Evolutionary conservation across 2,888 invertebrate genomes (phyloP), one percentile per base, ranked within the genome.

Genomic region (Leistus spinibarbis): DNA sequence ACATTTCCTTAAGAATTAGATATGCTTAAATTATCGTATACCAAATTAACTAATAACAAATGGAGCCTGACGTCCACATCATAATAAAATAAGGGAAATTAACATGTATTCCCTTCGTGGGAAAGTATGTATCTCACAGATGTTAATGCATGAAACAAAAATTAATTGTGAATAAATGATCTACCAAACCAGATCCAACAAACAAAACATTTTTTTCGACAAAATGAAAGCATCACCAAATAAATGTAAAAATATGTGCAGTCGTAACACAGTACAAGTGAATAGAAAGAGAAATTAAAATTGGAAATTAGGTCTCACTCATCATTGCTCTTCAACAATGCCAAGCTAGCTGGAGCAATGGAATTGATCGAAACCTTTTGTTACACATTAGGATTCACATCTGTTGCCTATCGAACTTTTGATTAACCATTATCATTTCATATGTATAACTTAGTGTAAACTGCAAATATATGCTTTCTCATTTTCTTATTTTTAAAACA

Each of bases 201-300:
- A 40, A 40, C 40, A 40, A 40, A 40, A 40, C 40, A 40, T 40
- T 40, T 40, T 40, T 40, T 40, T 10, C 40, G 40, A 40, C 13
- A 40, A 40, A 40, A 40, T 40, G 40, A 40, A 40, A 40, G 40
- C 40, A 40, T 40, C 24, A 24, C 7, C 40, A 7, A 0, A 40
- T 40, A 2, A 40, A 40, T 10, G 7, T 40, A 13, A 10, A 13
- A 40, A 40, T 40, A 40, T 10, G 5, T 40, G 40, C 40, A 40
- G 40, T 24, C 3, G 24, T 24, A 24, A 24, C 24, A 24, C 24
- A 40, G 57, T 57, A 63, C 63, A 63, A 63, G 63, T 27, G 20
- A 60, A 60, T 60, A 64, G 23, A 64, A 64, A 64, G 64, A 64
- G 64, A 64, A 64, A 64, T 64, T 64, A 23, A 16, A 20, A 23